Evolutionary conservation across 2,797 vertebrate genomes (phyloP), one percentile per base, ranked within the genome.

Genomic region (Enteromius paludinosus): DNA sequence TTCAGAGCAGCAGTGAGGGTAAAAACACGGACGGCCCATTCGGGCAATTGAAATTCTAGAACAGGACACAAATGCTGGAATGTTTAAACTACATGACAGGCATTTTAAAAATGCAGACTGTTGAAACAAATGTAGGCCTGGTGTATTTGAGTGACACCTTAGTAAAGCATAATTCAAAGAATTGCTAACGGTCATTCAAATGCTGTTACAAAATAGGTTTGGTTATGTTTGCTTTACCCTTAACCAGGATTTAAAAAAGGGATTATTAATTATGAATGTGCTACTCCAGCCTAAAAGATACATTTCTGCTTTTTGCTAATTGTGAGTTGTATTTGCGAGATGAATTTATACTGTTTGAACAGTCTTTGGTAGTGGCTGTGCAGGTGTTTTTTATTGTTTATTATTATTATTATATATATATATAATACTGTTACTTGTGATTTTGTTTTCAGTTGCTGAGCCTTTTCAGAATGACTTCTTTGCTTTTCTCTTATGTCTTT

Each of bases 401-500:
- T 33, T 33, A n/a, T n/a, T n/a, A n/a, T n/a, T n/a, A n/a, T n/a
- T 30, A 30, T 30, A 30, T 30, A 30, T 30, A 30, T 30, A 30
- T 30, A 30, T 30, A 30, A n/a, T n/a, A n/a, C n/a, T n/a, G n/a
- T n/a, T n/a, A n/a, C n/a, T n/a, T n/a, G n/a, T n/a, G n/a, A n/a
- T n/a, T n/a, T n/a, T n/a, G n/a, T n/a, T n/a, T n/a, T n/a, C n/a
- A n/a, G n/a, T n/a, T n/a, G n/a, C n/a, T 30, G 30, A 30, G 30
- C 30, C 3, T 2, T 59, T 76, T 47, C 65, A 45, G 17, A 33
- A 66, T 87, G 76, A 83, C 86, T 86, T 20, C 17, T 54, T 82
- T 87, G 65, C 84, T 61, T 61, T 65, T 87, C 14, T 79, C 79
- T 47, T 86, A 75, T 86, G 80, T 83, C 82, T 88, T 70, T 85